phyloP scores from a whole-genome alignment of 2,113 vertebrate genomes.

The Leucopsar rothschildi region DNA sequence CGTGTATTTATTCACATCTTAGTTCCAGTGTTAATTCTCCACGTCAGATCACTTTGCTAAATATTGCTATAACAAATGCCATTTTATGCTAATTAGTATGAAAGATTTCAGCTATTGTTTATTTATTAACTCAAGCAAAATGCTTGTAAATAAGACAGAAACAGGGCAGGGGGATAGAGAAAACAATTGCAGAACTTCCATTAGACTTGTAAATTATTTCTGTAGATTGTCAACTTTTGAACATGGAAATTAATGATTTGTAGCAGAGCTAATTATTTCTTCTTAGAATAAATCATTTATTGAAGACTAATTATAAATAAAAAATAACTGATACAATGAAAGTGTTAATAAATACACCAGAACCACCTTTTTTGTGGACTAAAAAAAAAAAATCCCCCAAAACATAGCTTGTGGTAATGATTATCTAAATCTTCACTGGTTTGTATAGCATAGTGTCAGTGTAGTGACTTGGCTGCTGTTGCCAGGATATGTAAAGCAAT shows the following conservation, averaged over 20 bases:
- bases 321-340: slow-evolving; percentile 2
- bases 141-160: slow-evolving; percentile 54
- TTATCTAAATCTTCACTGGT: neutral
- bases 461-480: neutral
- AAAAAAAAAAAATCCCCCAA: neutral
- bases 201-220: slow-evolving; percentile 64
- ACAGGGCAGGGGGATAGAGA: neutral
- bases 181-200: neutral
- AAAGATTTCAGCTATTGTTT: slow-evolving; percentile 59
- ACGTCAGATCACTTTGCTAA: slow-evolving; percentile 14
- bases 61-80: slow-evolving; percentile 43
- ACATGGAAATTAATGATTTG: slow-evolving; percentile 52
- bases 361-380: neutral
- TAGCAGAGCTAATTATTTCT: slow-evolving; percentile 28
- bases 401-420: neutral
- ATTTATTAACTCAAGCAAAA: slow-evolving; percentile 63
- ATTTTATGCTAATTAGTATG: slow-evolving; percentile 61
- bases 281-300: slow-evolving; percentile 10
- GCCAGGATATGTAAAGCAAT: neutral
- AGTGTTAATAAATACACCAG: neutral
- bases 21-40: slow-evolving; percentile 43
- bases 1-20: slow-evolving; percentile 52
- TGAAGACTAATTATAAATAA: slow-evolving; percentile 40
- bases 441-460: neutral
- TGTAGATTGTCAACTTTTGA: slow-evolving; percentile 7